phyloP scores from a whole-genome alignment of 2,888 invertebrate genomes.

The Dioctria rufipes region DNA sequence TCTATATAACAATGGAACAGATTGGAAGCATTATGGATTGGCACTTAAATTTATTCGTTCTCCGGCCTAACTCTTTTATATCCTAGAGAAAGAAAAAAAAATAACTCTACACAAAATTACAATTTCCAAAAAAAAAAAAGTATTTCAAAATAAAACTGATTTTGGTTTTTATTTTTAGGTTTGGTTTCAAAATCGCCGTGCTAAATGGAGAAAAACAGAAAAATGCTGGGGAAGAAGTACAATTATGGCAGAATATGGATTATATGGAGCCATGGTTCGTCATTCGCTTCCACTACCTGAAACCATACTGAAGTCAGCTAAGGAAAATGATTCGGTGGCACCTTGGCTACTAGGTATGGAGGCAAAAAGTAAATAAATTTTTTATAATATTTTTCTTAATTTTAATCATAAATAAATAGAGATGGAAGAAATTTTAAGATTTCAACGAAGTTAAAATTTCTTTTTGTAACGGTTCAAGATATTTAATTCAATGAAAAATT shows the following conservation, averaged over 20 bases:
- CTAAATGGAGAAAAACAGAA: constrained; percentile 99
- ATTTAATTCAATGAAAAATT: background rate
- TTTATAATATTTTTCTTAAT: constrained; percentile 28
- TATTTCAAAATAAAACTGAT: background rate
- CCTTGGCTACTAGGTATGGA: constrained; percentile 99
- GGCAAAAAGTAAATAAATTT: constrained; percentile 80
- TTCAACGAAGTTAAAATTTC: constrained; percentile 32
- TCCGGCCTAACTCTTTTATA: too few relatives aligned
- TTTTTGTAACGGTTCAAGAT: constrained; percentile 2
- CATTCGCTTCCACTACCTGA: constrained; percentile 99
- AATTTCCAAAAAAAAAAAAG: too few relatives aligned
- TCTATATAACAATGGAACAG: too few relatives aligned
- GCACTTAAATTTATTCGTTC: too few relatives aligned
- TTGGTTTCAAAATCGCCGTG: constrained; percentile 95
- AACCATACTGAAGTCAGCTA: constrained; percentile 97
- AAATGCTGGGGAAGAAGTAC: constrained; percentile 99
- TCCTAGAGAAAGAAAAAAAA: too few relatives aligned
- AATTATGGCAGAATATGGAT: constrained; percentile 99
- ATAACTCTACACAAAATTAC: too few relatives aligned
- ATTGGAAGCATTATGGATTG: too few relatives aligned
- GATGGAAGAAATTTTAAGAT: constrained; percentile 46
- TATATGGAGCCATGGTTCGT: constrained; percentile 99
- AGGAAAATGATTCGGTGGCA: constrained; percentile 96
- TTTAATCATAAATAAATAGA: background rate
- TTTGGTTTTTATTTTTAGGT: constrained; percentile 77